Evolutionary conservation across 2,797 vertebrate genomes (phyloP).

Genomic region (Cottoperca gobio): DNA sequence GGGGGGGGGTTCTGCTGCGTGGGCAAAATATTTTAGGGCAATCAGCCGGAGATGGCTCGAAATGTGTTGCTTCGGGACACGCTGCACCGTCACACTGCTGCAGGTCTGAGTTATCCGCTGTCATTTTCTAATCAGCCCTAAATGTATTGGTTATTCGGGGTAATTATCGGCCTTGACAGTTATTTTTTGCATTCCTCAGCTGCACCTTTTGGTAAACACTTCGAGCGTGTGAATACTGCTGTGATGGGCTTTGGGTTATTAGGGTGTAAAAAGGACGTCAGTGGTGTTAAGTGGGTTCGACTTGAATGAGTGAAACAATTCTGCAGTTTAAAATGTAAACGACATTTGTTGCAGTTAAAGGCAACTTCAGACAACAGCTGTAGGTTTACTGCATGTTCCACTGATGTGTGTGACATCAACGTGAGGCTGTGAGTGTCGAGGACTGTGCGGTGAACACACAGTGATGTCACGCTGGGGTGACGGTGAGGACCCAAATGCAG

Average conservation of each 20-base stretch:
- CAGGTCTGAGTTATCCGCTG: conserved; percentile 53
- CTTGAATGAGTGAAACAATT: neutral
- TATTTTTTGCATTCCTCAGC: conserved; percentile 55
- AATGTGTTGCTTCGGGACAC: conserved; percentile 29
- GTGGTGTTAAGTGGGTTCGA: neutral
- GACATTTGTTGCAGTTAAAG: too few species aligned
- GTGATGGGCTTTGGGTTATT: conserved; percentile 14
- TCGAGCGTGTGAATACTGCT: conserved; percentile 45
- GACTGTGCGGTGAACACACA: too few species aligned
- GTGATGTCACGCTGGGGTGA: too few species aligned
- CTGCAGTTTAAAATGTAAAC: neutral
- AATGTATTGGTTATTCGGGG: conserved; percentile 46
- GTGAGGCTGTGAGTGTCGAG: too few species aligned
- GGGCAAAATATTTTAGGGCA: conserved; percentile 49
- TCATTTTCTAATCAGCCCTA: conserved; percentile 64
- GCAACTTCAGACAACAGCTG: too few species aligned
- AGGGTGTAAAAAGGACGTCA: neutral
- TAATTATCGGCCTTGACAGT: conserved; percentile 62
- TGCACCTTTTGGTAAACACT: neutral
- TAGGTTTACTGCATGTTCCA: too few species aligned
- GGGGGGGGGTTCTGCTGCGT: conserved; percentile 11
- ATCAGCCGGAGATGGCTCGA: conserved; percentile 39
- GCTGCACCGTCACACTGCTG: conserved; percentile 11
- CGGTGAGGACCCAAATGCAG: too few species aligned
- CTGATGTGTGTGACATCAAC: too few species aligned